phyloP scores from a whole-genome alignment of 2,113 vertebrate genomes.

The Ammospiza nelsoni region DNA sequence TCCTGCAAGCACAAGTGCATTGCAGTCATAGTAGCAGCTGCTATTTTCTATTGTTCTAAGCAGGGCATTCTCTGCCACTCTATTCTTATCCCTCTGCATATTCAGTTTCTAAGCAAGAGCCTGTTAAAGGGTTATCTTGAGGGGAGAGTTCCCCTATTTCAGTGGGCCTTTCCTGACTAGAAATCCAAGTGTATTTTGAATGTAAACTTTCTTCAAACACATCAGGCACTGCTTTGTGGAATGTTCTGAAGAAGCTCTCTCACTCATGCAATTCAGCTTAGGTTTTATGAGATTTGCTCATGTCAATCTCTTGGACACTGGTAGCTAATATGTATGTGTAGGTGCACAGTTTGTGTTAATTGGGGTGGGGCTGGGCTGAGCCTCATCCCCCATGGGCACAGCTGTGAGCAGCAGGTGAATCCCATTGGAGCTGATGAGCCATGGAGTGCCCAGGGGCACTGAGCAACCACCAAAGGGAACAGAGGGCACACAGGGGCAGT shows the following conservation, averaged over 20 bases:
- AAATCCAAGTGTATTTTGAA: background rate
- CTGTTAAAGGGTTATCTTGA: background rate
- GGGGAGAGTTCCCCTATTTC: background rate
- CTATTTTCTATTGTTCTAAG: constrained; percentile 30
- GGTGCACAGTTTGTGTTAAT: background rate
- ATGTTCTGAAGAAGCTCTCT: background rate
- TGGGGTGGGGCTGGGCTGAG: background rate
- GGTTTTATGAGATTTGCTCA: background rate
- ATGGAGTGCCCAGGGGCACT: background rate
- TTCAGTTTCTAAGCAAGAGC: constrained; percentile 11
- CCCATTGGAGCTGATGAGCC: background rate
- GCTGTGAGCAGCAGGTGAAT: background rate
- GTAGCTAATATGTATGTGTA: background rate
- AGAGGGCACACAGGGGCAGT: background rate
- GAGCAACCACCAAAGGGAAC: background rate
- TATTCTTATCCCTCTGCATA: background rate
- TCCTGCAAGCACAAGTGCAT: background rate
- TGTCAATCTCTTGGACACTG: background rate
- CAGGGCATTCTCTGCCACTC: background rate
- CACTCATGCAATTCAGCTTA: background rate
- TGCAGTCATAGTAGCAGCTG: background rate
- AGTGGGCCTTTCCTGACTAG: background rate
- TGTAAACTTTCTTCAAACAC: background rate
- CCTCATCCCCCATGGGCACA: too few relatives aligned
- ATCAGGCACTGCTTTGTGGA: background rate